These are phyloP conservation scores for Heliconius congener DNA, from an alignment of 1,140 invertebrate genomes.

Conservation along the genomic window DNA sequence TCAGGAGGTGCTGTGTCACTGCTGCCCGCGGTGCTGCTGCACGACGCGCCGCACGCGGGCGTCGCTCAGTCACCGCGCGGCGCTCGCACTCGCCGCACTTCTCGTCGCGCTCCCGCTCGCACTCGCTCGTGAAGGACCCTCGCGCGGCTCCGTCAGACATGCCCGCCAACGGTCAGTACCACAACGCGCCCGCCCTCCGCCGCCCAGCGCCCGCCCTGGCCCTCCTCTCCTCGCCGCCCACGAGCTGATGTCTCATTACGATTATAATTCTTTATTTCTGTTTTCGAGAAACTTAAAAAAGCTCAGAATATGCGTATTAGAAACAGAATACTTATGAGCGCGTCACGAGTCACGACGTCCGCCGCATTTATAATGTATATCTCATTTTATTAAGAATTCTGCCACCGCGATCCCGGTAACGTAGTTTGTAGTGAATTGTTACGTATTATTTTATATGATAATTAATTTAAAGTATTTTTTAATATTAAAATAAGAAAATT, in stretches of 20 bases:
- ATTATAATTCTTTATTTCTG: not conserved
- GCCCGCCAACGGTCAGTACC: slow-evolving; percentile 49
- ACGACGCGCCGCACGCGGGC: too few relatives aligned
- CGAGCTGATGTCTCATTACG: not conserved
- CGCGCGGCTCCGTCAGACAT: slow-evolving; percentile 18
- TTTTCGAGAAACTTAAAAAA: not conserved
- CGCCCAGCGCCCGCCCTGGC: too few relatives aligned
- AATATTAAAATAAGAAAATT: too few relatives aligned
- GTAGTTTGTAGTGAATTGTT: not conserved
- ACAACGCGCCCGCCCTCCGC: not conserved
- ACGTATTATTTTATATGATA: not conserved
- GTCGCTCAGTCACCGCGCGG: not conserved
- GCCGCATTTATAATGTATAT: not conserved
- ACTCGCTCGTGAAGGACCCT: not conserved
- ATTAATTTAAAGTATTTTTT: not conserved
- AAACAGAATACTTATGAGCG: not conserved
- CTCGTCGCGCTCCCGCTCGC: not conserved
- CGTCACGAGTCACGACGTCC: not conserved
- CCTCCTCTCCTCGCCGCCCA: too few relatives aligned
- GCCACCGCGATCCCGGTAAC: not conserved
- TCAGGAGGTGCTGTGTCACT: too few relatives aligned
- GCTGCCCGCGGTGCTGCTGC: not conserved
- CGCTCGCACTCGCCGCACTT: slow-evolving; percentile 6
- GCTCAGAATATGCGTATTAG: not conserved
- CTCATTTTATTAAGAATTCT: not conserved